Evolutionary conservation across 2,888 invertebrate genomes (phyloP).

Genomic region (Oligia latruncula): DNA sequence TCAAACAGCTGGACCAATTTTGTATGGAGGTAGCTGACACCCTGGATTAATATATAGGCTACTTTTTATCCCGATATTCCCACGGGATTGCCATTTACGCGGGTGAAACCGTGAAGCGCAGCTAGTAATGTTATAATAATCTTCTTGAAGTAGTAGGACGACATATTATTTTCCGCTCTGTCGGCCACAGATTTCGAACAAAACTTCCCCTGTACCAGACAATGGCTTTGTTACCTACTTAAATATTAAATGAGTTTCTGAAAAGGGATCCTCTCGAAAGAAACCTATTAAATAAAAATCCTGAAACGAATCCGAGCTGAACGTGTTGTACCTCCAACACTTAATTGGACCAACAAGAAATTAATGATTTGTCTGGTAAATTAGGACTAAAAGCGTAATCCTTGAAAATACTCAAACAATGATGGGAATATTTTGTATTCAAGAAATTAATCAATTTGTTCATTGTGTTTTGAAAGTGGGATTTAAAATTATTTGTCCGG

Average conservation of each 20-base stretch:
- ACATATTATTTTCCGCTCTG: slow-evolving; percentile 27
- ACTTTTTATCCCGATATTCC: too few relatives aligned
- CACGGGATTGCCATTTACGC: too few relatives aligned
- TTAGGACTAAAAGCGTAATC: slow-evolving; percentile 18
- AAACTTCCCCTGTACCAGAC: slow-evolving; percentile 14
- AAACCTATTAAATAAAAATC: slow-evolving; percentile 54
- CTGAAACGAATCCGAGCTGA: slow-evolving; percentile 47
- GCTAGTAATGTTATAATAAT: not conserved
- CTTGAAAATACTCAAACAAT: slow-evolving; percentile 20
- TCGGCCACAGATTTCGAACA: not conserved
- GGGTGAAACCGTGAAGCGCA: too few relatives aligned
- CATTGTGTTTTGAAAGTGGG: slow-evolving; percentile 11
- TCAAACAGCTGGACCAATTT: too few relatives aligned
- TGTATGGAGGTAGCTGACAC: too few relatives aligned
- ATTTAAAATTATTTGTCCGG: not conserved
- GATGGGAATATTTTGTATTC: slow-evolving; percentile 4
- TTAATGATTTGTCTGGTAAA: slow-evolving; percentile 40
- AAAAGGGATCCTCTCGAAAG: slow-evolving; percentile 42
- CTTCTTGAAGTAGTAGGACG: not conserved
- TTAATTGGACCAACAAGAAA: slow-evolving; percentile 44
- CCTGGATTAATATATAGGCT: too few relatives aligned
- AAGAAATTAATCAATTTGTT: slow-evolving; percentile 8
- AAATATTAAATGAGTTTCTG: slow-evolving; percentile 48
- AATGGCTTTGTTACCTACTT: slow-evolving; percentile 27
- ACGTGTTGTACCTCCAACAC: slow-evolving; percentile 17